A percentile compares a stretch with the other conserved stretches of the same genome.
phyloP scores from a whole-genome alignment of 2,113 vertebrate species.

The Pelecanus crispus region DNA sequence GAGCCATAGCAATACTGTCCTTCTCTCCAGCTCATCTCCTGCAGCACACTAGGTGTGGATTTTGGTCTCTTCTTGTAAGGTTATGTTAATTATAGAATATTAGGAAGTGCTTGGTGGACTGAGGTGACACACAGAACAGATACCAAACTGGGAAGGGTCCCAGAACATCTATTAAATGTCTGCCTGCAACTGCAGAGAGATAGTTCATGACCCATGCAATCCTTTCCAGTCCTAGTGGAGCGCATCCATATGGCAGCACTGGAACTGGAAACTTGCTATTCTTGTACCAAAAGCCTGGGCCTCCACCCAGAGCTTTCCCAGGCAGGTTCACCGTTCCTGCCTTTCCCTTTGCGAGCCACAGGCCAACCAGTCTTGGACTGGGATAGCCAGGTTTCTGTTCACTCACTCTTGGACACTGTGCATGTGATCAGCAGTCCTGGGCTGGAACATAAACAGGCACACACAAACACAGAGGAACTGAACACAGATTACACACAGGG shows the following conservation, averaged over 20 bases:
- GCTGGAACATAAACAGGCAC: not conserved
- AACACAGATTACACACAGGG: not conserved
- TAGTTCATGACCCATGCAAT: not conserved
- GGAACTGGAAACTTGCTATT: slow-evolving; percentile 4
- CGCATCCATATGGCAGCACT: not conserved
- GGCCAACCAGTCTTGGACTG: not conserved
- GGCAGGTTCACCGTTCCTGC: not conserved
- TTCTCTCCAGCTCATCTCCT: not conserved
- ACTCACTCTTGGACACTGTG: not conserved
- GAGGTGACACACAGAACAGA: not conserved
- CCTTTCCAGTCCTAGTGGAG: not conserved
- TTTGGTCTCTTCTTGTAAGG: not conserved
- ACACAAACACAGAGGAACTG: not conserved
- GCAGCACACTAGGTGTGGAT: not conserved
- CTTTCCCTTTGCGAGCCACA: not conserved
- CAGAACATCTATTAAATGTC: not conserved
- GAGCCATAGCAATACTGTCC: not conserved
- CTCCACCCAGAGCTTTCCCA: not conserved
- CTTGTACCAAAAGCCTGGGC: not conserved
- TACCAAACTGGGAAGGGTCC: not conserved
- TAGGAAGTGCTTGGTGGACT: not conserved
- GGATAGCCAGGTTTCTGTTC: not conserved
- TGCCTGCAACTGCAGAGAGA: not conserved
- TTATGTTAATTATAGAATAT: not conserved
- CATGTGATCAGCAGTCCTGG: not conserved